phyloP scores from a whole-genome alignment of 2,797 vertebrate genomes.

The Phoeniculus purpureus region DNA sequence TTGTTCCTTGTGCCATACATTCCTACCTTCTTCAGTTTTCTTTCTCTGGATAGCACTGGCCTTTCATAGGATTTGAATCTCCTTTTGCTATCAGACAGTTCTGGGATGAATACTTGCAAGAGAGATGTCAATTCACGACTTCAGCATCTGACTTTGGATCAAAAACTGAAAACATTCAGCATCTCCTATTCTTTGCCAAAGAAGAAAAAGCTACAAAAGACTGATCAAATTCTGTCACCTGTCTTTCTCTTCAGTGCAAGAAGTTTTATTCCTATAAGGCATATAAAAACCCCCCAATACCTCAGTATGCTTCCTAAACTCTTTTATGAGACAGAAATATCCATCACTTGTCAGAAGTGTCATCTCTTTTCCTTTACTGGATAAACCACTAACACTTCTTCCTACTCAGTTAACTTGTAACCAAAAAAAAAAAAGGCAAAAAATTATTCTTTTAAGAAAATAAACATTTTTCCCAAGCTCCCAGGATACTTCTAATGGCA shows the following conservation, averaged over 20 bases:
- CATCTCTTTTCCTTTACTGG: constrained; percentile 28
- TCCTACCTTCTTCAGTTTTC: neutral
- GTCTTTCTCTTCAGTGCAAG: constrained; percentile 22
- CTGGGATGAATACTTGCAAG: neutral
- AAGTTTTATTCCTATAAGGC: neutral
- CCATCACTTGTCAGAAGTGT: constrained; percentile 46
- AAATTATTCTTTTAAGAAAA: neutral
- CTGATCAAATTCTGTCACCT: constrained; percentile 53
- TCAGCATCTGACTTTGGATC: neutral
- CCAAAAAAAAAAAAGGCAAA: neutral
- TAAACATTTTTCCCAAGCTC: neutral
- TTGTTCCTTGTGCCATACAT: neutral
- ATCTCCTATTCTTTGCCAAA: constrained; percentile 14
- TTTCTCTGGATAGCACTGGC: neutral
- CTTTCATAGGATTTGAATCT: neutral
- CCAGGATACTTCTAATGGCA: neutral
- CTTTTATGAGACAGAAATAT: constrained; percentile 39
- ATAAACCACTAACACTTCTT: neutral
- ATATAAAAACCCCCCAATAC: neutral
- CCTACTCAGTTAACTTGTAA: neutral
- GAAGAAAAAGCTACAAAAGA: constrained; percentile 48
- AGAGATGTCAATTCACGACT: neutral
- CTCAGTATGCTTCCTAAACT: neutral
- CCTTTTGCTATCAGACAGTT: neutral
- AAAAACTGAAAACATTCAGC: constrained; percentile 28